Conservation (phyloP, 2,888 invertebrate species). For the Leptogaster cylindrica region DNA sequence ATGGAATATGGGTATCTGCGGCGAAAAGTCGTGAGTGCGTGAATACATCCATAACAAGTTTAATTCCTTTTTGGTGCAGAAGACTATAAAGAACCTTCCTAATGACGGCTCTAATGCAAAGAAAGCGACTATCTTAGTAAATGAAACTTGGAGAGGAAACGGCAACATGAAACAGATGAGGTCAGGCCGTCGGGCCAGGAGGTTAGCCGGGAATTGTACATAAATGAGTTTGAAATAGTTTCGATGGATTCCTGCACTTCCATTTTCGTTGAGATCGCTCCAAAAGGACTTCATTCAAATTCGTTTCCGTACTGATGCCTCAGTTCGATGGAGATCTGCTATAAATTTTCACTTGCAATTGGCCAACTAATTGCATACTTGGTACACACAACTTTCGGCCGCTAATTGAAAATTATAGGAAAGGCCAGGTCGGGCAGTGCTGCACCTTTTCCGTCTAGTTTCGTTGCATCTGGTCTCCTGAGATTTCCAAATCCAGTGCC, state of each 20-base stretch:
- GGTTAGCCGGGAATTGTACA: conserved; percentile 37
- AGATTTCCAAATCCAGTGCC: conserved; percentile 34
- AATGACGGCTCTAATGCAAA: conserved; percentile 44
- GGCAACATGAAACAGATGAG: conserved; percentile 44
- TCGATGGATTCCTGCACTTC: conserved; percentile 32
- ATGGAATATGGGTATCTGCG: conserved; percentile 33
- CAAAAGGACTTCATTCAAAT: conserved; percentile 40
- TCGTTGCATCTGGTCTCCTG: conserved; percentile 17
- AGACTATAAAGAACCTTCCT: conserved; percentile 44
- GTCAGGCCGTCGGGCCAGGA: conserved; percentile 38
- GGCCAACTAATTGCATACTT: conserved; percentile 36
- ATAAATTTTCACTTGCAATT: conserved; percentile 40
- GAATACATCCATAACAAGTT: conserved; percentile 46
- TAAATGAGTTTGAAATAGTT: conserved; percentile 37
- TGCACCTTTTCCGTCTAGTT: conserved; percentile 39
- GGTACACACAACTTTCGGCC: conserved; percentile 23
- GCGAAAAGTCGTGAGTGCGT: conserved; percentile 46
- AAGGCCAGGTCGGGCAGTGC: conserved; percentile 15
- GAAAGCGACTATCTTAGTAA: conserved; percentile 38
- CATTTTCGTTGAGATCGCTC: conserved; percentile 31
- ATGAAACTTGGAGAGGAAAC: conserved; percentile 41
- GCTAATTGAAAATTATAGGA: conserved; percentile 45
- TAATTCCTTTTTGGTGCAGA: conserved; percentile 45
- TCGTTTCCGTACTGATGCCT: conserved; percentile 4
- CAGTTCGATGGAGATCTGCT: neutral